Base-by-base conservation (phyloP, 2,888 invertebrate species). In the Sepiola atlantica region DNA sequence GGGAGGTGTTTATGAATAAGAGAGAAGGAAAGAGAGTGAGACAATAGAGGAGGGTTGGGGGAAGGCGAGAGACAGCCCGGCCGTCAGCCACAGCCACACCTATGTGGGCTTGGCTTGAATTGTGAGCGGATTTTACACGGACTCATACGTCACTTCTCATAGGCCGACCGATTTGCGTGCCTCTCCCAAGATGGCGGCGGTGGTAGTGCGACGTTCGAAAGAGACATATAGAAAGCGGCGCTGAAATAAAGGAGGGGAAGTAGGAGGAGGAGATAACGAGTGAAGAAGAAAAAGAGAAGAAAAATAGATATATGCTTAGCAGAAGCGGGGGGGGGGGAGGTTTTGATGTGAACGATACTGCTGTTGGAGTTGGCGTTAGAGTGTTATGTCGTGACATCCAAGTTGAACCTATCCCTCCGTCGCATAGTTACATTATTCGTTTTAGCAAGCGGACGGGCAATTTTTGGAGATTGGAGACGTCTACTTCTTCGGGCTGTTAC, bases 11-110 rank as follows among this genome's bases (percentile, higher is more conserved):
- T 45, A 8, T 45, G n/a, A 77, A 77, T 77, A 77, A 77, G 77
- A n/a, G 16, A 32, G n/a, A n/a, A n/a, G 77, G 14, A n/a, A 12
- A n/a, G n/a, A 14, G n/a, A n/a, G n/a, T n/a, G 28, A n/a, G n/a
- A n/a, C 0, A 28, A n/a, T n/a, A n/a, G 0, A 28, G 10, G 77
- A 10, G 10, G n/a, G 10, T n/a, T 28, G 6, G 0, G 28, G 0
- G 10, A 77, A 28, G 10, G 10, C 24, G 1, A n/a, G 8, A n/a
- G 77, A 77, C 12, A n/a, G 16, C 28, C 14, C 20, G 12, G n/a
- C n/a, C 28, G 77, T 14, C 16, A 77, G 77, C 12, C 14, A n/a
- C n/a, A 77, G 77, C 77, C 77, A 77, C 77, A 21, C 77, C 77
- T 77, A n/a, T 77, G 77, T 77, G 77, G 77, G 77, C 77, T 77